Evolutionary conservation across 2,888 invertebrate genomes (phyloP).

Genomic region (Cosmia pyralina): DNA sequence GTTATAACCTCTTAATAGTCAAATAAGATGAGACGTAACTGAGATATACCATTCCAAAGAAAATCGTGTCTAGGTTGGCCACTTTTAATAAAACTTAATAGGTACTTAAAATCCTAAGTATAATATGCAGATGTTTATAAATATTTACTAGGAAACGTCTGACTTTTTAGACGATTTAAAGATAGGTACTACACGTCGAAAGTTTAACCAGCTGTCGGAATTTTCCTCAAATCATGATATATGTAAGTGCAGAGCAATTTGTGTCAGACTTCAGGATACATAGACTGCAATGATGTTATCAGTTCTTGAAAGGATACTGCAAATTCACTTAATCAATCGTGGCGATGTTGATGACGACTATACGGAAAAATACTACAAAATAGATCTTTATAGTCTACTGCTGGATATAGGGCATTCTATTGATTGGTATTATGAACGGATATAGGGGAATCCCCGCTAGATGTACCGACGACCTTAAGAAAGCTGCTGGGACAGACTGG

Average conservation of each 20-base stretch:
- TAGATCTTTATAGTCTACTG: not conserved
- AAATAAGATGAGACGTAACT: no score
- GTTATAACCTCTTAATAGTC: no score
- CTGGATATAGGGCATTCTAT: not conserved
- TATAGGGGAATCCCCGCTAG: not conserved
- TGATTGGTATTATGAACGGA: not conserved
- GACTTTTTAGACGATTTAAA: not conserved
- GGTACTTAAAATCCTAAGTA: no score
- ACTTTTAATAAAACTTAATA: no score
- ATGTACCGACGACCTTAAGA: no score
- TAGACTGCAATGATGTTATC: slow-evolving; percentile 27
- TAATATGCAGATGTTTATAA: no score
- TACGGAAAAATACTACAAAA: not conserved
- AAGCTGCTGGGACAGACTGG: no score
- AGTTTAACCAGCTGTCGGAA: not conserved
- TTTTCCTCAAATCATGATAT: slow-evolving; percentile 10
- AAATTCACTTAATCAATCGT: slow-evolving; percentile 10
- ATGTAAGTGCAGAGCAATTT: not conserved
- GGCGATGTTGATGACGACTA: not conserved
- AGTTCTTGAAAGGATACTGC: slow-evolving; percentile 26
- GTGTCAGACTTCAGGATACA: not conserved
- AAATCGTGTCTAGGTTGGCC: no score
- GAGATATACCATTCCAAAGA: no score
- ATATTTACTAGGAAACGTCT: not conserved
- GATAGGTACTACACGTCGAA: no score